These are phyloP conservation scores for Neodontobutis hainanensis DNA, from an alignment of 2,113 vertebrate species.

Conservation along the genomic window DNA sequence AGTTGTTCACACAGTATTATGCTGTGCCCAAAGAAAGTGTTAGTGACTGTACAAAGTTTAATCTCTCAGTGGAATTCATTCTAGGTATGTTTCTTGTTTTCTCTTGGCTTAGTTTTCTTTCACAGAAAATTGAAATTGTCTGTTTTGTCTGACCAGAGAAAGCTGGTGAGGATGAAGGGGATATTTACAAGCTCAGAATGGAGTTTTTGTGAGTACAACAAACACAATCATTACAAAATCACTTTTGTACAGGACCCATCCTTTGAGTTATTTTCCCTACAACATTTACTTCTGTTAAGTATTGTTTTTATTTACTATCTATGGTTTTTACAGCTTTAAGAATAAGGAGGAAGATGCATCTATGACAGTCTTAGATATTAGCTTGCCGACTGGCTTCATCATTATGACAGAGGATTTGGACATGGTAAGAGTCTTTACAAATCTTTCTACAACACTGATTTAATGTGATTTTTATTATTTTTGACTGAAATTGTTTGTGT, in stretches of 20 bases:
- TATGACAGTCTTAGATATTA: slow-evolving; percentile 80
- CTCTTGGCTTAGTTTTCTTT: neutral
- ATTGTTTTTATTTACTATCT: neutral
- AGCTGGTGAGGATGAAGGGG: neutral
- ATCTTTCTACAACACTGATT: neutral
- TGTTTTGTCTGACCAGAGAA: slow-evolving; percentile 34
- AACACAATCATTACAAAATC: neutral
- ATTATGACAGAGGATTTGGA: slow-evolving; percentile 65
- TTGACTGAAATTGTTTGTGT: neutral
- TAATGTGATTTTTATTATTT: neutral
- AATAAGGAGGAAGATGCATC: slow-evolving; percentile 48
- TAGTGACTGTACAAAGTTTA: slow-evolving; percentile 78
- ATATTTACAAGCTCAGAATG: slow-evolving; percentile 53
- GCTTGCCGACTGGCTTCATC: slow-evolving; percentile 78
- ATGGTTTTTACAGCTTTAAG: slow-evolving; percentile 2
- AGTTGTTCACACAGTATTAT: slow-evolving; percentile 84
- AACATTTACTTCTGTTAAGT: neutral
- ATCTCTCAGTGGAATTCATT: slow-evolving; percentile 70
- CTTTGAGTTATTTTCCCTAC: too few species aligned
- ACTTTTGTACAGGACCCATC: too few species aligned
- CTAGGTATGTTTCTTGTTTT: slow-evolving; percentile 39
- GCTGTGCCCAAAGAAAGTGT: slow-evolving; percentile 70
- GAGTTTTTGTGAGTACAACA: slow-evolving; percentile 59
- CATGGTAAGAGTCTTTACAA: slow-evolving; percentile 46
- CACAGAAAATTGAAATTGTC: neutral